Evolutionary conservation across 2,888 invertebrate species (phyloP).

Genomic region (Lasioglossum leucozonium): DNA sequence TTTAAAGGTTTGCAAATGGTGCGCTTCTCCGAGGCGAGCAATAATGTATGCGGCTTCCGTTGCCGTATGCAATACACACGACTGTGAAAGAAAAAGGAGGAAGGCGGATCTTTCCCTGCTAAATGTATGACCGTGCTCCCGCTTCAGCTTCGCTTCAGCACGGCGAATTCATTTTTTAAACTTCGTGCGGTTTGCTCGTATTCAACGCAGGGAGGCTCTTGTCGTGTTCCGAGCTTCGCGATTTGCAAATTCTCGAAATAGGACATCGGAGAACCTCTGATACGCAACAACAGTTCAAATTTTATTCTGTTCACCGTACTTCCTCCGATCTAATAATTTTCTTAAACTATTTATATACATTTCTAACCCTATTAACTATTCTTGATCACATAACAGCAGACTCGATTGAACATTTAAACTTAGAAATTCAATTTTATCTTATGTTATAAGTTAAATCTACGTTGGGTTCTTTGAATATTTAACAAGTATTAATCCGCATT

Average conservation of each 20-base stretch:
- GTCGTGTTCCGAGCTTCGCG: conserved; percentile 39
- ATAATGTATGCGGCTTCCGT: background rate
- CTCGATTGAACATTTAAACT: background rate
- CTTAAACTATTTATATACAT: no score
- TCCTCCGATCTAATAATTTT: background rate
- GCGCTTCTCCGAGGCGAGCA: background rate
- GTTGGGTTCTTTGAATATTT: no score
- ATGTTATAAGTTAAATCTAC: background rate
- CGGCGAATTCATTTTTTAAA: conserved; percentile 67
- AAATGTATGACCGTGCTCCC: conserved; percentile 56
- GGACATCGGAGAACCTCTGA: background rate
- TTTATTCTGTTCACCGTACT: background rate
- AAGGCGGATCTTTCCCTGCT: conserved; percentile 37
- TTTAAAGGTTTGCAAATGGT: conserved; percentile 3
- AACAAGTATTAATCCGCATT: no score
- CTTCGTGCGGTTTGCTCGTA: conserved; percentile 30
- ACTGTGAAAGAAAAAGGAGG: conserved; percentile 33
- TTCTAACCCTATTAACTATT: no score
- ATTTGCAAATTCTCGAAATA: conserved; percentile 49
- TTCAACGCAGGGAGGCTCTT: conserved; percentile 16
- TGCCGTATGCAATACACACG: conserved; percentile 41
- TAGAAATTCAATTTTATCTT: background rate
- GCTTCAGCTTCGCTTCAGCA: conserved; percentile 24
- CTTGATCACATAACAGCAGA: background rate
- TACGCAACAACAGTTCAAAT: background rate